Evolutionary conservation across 2,113 vertebrate species (phyloP).

Genomic region (Polyodon spathula): DNA sequence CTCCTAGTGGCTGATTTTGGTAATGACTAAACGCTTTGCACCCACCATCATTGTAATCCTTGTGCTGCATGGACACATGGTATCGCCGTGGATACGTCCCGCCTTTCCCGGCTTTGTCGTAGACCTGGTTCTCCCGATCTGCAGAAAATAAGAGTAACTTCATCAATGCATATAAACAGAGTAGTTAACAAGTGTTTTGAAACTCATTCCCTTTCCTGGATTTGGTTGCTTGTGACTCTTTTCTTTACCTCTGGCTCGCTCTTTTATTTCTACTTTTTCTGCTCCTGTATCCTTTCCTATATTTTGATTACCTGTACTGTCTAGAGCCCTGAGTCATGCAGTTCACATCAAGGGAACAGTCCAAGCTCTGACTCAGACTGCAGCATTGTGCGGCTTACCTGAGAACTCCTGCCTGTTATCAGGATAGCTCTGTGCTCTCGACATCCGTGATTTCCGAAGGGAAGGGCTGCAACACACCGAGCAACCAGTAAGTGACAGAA

Average conservation of each 20-base stretch:
- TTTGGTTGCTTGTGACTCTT: no score
- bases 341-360: background rate
- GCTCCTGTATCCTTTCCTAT: no score
- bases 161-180: background rate
- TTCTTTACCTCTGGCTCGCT: no score
- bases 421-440: conserved; percentile 85
- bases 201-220: no score
- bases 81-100: conserved; percentile 92
- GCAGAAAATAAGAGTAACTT: conserved; percentile 9
- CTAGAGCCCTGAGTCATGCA: background rate
- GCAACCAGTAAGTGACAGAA: background rate
- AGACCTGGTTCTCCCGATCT: conserved; percentile 84
- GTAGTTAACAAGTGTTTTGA: no score
- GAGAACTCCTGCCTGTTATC: conserved; percentile 85
- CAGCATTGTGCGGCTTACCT: conserved; percentile 45
- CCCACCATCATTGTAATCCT: conserved; percentile 87
- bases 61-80: conserved; percentile 83
- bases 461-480: conserved; percentile 60
- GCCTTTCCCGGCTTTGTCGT: conserved; percentile 84
- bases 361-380: background rate
- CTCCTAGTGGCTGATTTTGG: background rate
- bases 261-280: no score
- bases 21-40: background rate
- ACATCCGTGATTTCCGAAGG: conserved; percentile 85
- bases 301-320: no score